Base-by-base conservation (phyloP, 2,797 vertebrate genomes). In the Telmatherina bonti region DNA sequence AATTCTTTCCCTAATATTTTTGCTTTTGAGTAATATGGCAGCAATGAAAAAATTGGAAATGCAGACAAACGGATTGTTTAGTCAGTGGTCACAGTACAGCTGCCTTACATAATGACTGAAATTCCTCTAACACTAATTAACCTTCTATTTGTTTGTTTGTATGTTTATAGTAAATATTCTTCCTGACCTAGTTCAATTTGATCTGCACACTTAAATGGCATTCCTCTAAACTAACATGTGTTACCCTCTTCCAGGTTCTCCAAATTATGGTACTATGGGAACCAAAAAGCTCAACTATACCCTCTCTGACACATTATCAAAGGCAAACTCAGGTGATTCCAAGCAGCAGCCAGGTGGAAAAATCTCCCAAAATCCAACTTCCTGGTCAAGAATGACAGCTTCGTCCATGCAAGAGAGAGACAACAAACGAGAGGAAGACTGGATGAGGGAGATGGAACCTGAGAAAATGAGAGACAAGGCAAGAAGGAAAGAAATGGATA, bases 231-330 rank as follows among this genome's bases (percentile, higher is more conserved):
- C 47, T 74, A 45, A 74, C 62, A 20, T 64, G 43, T 55, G 47
- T 74, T 76, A 15, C 62, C 82, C 1, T 89, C 24, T 89, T 87
- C 64, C 72, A 93, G 93, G 86, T 88, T 84, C 64, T 85, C 65
- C 88, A 83, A 70, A 88, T 68, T 83, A 88, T 94, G 91, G 67
- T 83, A 76, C 72, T 57, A 95, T 94, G 93, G 92, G 85, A 82
- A 94, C 90, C 68, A 93, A 90, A 91, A 89, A 83, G 62, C 82
- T 83, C 85, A 90, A 72, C 78, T 80, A 80, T 84, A 86, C 62
- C 72, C 59, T 83, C 31, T 83, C 88, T 70, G 85, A 94, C 79
- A 88, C 83, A 67, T 53, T 85, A 70, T 84, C 81, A 70, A 87
- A 83, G 79, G 82, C 79, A 83, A 90, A 85, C 78, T 86, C 58